phyloP scores from a whole-genome alignment of 1,140 invertebrate genomes.

The Orius insidiosus region DNA sequence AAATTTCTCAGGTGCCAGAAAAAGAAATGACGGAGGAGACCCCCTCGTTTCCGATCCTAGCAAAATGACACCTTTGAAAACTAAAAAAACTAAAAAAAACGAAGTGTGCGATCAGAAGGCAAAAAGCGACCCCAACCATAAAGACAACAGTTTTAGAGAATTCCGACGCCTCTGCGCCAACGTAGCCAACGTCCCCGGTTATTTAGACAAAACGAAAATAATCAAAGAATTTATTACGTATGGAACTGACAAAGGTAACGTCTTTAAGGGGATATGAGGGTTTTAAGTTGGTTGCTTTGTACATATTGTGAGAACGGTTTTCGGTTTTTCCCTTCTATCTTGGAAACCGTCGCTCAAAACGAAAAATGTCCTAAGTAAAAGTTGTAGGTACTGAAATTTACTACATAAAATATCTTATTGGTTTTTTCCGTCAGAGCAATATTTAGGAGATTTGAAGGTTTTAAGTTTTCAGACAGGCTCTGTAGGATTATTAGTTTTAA shows the following conservation, averaged over 20 bases:
- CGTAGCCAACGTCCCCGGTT: slow-evolving; percentile 57
- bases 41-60: background rate
- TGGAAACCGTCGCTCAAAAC: too few relatives aligned
- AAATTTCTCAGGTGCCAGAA: slow-evolving; percentile 7
- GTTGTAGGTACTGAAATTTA: too few relatives aligned
- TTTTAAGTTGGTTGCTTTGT: too few relatives aligned
- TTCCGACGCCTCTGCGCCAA: slow-evolving; percentile 61
- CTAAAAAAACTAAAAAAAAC: slow-evolving; percentile 17
- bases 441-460: too few relatives aligned
- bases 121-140: slow-evolving; percentile 18
- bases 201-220: slow-evolving; percentile 63
- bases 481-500: too few relatives aligned
- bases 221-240: slow-evolving; percentile 49
- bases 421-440: too few relatives aligned
- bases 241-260: slow-evolving; percentile 38
- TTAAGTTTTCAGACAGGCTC: too few relatives aligned
- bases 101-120: slow-evolving; percentile 4
- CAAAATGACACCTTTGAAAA: background rate
- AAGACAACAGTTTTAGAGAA: slow-evolving; percentile 57
- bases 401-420: too few relatives aligned
- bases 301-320: too few relatives aligned
- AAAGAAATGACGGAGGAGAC: background rate
- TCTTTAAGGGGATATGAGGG: too few relatives aligned
- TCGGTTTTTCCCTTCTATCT: too few relatives aligned
- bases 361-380: too few relatives aligned